Evolutionary conservation across 2,888 invertebrate species (phyloP).

Genomic region (Aphidius colemani): DNA sequence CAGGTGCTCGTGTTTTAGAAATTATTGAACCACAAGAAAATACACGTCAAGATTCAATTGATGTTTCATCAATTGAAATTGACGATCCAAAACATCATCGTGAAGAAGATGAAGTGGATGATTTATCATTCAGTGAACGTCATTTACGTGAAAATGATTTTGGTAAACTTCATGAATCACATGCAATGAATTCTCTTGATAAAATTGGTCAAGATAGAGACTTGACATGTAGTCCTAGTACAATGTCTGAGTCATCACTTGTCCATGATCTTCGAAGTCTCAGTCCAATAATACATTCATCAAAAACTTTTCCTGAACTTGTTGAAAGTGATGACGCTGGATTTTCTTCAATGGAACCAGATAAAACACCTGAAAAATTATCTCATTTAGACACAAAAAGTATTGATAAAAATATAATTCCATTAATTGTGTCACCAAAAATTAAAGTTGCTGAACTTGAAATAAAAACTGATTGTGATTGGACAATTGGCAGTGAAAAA

Average conservation of each 20-base stretch:
- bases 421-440: slow-evolving; percentile 51
- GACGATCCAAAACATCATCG: slow-evolving; percentile 41
- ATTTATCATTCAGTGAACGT: slow-evolving; percentile 31
- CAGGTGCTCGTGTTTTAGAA: slow-evolving; percentile 48
- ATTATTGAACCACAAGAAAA: slow-evolving; percentile 46
- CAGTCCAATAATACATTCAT: slow-evolving; percentile 8
- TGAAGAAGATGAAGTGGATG: slow-evolving; percentile 33
- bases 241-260: slow-evolving; percentile 43
- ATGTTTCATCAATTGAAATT: slow-evolving; percentile 50
- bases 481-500: slow-evolving; percentile 59
- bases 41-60: slow-evolving; percentile 50
- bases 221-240: slow-evolving; percentile 46
- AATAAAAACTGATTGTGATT: slow-evolving; percentile 49
- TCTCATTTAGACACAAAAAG: slow-evolving; percentile 5
- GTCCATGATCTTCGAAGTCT: slow-evolving; percentile 16
- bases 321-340: slow-evolving; percentile 26
- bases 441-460: slow-evolving; percentile 50
- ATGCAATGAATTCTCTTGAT: slow-evolving; percentile 48
- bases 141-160: slow-evolving; percentile 29
- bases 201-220: slow-evolving; percentile 47
- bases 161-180: slow-evolving; percentile 45
- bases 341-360: slow-evolving; percentile 29
- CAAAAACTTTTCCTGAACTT: slow-evolving; percentile 8
- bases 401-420: slow-evolving; percentile 48
- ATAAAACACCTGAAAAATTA: slow-evolving; percentile 14